Evolutionary conservation across 2,888 invertebrate species (phyloP).

Genomic region (Drosophila anomalata): DNA sequence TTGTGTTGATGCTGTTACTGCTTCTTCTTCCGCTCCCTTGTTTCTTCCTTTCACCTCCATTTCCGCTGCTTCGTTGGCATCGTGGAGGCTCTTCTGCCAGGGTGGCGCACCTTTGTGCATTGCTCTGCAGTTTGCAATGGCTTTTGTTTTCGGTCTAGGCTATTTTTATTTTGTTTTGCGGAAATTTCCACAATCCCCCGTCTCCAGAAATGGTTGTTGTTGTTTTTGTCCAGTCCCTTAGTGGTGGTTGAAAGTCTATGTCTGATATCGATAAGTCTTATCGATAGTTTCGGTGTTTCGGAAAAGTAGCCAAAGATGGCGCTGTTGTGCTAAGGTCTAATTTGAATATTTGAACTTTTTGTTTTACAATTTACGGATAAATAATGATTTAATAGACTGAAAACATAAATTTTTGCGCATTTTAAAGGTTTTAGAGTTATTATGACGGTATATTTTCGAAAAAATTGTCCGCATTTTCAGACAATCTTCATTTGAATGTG

Average conservation of each 20-base stretch:
- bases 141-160: conserved; percentile 9
- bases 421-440: too few relatives aligned
- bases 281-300: background rate
- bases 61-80: conserved; percentile 54
- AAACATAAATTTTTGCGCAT: too few relatives aligned
- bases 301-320: background rate
- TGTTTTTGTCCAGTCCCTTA: conserved; percentile 14
- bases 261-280: background rate
- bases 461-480: too few relatives aligned
- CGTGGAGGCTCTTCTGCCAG: conserved; percentile 50
- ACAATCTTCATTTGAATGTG: background rate
- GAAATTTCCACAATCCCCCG: conserved; percentile 38
- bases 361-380: background rate
- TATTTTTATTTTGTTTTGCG: conserved; percentile 40
- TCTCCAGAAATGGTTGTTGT: conserved; percentile 17
- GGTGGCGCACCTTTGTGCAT: conserved; percentile 76
- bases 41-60: conserved; percentile 12
- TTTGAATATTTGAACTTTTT: background rate
- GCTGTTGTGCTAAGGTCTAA: background rate
- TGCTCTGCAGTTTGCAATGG: conserved; percentile 48
- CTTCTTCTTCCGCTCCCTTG: background rate
- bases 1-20: conserved; percentile 10
- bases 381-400: background rate
- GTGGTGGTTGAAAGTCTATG: background rate
- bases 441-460: too few relatives aligned